phyloP scores from a whole-genome alignment of 2,888 invertebrate genomes.

The Sarcophaga carnaria region DNA sequence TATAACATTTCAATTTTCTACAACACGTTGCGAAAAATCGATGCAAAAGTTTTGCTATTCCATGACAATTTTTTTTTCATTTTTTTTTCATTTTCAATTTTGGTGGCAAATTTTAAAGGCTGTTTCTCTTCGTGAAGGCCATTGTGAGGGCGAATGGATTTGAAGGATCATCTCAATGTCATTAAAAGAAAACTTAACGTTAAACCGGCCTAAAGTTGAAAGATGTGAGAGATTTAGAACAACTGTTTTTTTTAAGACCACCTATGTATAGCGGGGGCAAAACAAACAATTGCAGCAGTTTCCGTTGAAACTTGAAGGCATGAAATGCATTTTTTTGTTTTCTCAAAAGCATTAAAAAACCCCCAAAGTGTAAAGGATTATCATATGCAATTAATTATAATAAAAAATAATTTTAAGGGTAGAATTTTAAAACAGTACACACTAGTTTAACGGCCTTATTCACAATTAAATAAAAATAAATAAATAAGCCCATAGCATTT shows the following conservation, averaged over 20 bases:
- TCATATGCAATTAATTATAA: too few species aligned
- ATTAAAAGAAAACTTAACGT: not conserved
- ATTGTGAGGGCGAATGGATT: conserved; percentile 16
- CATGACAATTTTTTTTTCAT: not conserved
- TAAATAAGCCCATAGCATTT: too few species aligned
- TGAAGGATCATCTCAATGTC: conserved; percentile 16
- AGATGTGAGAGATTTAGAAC: not conserved
- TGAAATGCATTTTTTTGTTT: not conserved
- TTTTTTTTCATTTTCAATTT: conserved; percentile 1
- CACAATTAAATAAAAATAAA: too few species aligned
- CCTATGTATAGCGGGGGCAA: not conserved
- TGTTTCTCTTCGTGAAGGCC: conserved; percentile 29
- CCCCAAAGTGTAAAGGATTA: too few species aligned
- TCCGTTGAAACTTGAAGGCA: conserved; percentile 19
- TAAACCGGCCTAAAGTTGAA: conserved; percentile 18
- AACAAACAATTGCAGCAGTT: not conserved
- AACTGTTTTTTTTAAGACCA: not conserved
- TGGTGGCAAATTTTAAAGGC: conserved; percentile 42
- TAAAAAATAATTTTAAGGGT: too few species aligned
- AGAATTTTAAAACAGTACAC: too few species aligned
- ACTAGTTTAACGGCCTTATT: too few species aligned
- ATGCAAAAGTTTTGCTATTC: conserved; percentile 30
- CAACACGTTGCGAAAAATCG: conserved; percentile 61
- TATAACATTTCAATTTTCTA: not conserved
- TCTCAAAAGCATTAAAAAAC: not conserved